Percentiles rank a stretch among this genome's conserved stretches.
Evolutionary conservation across 23 tunicate genomes (phyloP).

Genomic region (Oikopleura dioica): DNA sequence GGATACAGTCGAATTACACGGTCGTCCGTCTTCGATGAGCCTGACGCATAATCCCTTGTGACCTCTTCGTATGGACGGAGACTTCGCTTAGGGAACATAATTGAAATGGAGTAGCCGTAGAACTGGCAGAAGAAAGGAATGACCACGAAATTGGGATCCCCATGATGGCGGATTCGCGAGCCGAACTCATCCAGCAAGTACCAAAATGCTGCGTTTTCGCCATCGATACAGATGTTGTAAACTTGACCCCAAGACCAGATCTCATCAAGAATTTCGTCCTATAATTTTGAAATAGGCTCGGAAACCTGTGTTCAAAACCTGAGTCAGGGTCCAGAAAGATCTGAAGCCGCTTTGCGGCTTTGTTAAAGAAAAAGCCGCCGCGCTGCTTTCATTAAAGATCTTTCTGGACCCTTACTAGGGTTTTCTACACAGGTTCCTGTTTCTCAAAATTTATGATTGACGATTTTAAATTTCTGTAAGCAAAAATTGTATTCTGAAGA

Average conservation of each 20-base stretch:
- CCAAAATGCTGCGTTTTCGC: constrained; percentile 19
- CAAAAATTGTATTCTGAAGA: no score
- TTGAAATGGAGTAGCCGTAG: constrained; percentile 6
- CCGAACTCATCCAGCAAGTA: constrained; percentile 63
- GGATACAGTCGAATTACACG: constrained; percentile 31
- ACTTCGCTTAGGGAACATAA: background rate
- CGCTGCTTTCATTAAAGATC: no score
- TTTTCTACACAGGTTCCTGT: no score
- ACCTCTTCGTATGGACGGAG: constrained; percentile 18
- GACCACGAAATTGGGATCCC: constrained; percentile 26
- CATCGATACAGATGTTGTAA: background rate
- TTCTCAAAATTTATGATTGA: no score
- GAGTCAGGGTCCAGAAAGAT: no score
- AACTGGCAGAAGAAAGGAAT: constrained; percentile 42
- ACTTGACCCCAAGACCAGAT: background rate
- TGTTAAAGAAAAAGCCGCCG: no score
- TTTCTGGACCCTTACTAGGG: no score
- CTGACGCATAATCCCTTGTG: constrained; percentile 27
- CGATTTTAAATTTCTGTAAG: no score
- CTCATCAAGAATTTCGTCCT: no score
- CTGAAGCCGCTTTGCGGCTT: no score
- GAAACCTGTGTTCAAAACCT: no score
- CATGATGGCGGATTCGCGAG: constrained; percentile 31
- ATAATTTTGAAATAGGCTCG: no score
- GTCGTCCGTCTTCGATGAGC: constrained; percentile 21